phyloP scores from a whole-genome alignment of 2,113 vertebrate genomes.

The Sturnus vulgaris region DNA sequence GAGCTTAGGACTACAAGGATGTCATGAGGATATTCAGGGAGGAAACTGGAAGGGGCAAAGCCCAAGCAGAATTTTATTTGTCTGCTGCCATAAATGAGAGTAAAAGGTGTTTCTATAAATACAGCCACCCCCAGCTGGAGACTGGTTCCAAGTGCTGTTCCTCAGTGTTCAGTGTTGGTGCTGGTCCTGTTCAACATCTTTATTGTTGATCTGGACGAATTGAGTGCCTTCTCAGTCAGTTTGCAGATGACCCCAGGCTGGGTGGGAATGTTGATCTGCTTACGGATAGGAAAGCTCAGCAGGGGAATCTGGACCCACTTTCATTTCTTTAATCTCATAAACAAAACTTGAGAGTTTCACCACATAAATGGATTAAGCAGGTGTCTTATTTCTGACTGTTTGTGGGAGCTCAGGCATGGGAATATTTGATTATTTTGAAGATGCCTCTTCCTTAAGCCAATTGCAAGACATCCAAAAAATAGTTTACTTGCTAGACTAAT shows the following conservation, averaged over 20 bases:
- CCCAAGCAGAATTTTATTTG: neutral
- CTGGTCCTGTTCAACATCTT: neutral
- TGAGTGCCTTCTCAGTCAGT: neutral
- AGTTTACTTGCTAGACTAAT: neutral
- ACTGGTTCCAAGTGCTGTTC: neutral
- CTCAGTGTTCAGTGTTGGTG: neutral
- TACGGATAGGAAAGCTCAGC: neutral
- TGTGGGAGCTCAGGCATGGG: neutral
- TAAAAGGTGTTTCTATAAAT: neutral
- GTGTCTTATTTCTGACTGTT: neutral
- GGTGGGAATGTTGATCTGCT: neutral
- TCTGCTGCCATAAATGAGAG: neutral
- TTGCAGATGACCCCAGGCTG: neutral
- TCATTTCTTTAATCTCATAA: neutral
- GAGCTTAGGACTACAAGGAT: neutral
- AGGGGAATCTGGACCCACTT: rapidly evolving
- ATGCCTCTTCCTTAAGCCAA: neutral
- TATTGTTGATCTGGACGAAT: neutral
- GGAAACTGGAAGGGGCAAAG: neutral
- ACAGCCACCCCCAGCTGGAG: rapidly evolving
- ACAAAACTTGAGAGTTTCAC: neutral
- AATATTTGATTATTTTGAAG: neutral
- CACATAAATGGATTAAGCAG: neutral
- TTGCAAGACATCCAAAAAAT: neutral
- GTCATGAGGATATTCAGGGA: neutral